phyloP scores from a whole-genome alignment of 2,113 vertebrate species.

The Apus apus region DNA sequence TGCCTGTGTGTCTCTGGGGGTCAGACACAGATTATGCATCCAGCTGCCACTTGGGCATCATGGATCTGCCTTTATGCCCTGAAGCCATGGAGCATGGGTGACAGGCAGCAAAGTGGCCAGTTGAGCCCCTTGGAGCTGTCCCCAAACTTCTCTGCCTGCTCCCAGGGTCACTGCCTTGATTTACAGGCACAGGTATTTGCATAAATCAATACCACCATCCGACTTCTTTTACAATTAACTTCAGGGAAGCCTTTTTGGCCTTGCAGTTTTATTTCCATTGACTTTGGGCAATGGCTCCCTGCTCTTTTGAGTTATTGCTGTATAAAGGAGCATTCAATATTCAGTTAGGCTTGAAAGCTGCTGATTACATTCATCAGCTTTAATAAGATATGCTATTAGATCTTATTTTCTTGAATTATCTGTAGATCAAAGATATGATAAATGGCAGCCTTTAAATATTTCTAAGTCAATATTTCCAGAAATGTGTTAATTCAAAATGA shows the following conservation, averaged over 20 bases:
- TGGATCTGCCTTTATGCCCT: accelerated
- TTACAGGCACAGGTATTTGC: background rate
- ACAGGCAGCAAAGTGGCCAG: accelerated
- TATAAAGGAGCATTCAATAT: constrained; percentile 30
- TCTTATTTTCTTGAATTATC: constrained; percentile 37
- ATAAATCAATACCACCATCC: background rate
- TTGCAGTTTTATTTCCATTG: background rate
- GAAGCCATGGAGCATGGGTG: background rate
- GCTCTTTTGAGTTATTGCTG: constrained; percentile 16
- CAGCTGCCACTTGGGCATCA: background rate
- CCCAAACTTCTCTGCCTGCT: background rate
- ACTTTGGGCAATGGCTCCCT: background rate
- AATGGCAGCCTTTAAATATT: constrained; percentile 17
- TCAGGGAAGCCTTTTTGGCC: background rate
- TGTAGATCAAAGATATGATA: constrained; percentile 29
- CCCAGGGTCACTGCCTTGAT: background rate
- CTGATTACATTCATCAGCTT: constrained; percentile 32
- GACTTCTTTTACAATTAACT: background rate
- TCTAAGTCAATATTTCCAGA: constrained; percentile 20
- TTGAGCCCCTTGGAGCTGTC: background rate
- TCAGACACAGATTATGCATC: accelerated
- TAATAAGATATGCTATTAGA: constrained; percentile 23
- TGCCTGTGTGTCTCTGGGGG: background rate
- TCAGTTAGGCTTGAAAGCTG: constrained; percentile 31
- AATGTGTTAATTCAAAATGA: background rate